A percentile compares a stretch with the other conserved stretches of the same genome.
Evolutionary conservation across 2,888 invertebrate species (phyloP).

Genomic region (Heliconius ismenius): DNA sequence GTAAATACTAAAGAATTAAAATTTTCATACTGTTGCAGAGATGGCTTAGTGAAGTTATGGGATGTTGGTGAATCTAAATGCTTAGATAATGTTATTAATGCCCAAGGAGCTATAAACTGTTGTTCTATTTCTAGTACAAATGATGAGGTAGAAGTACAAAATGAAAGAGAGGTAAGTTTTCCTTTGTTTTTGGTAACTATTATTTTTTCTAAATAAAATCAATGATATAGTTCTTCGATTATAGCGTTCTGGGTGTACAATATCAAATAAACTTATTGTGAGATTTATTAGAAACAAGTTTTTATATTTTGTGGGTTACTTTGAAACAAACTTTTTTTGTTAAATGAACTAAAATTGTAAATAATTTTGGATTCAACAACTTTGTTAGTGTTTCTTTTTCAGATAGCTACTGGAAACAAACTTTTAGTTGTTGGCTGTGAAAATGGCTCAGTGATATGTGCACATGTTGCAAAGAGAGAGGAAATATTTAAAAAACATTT

Average conservation of each 20-base stretch:
- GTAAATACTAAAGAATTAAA: background rate
- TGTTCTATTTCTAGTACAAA: conserved; percentile 73
- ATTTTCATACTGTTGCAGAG: conserved; percentile 62
- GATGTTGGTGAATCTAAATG: conserved; percentile 84
- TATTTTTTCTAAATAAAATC: background rate
- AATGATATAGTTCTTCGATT: too few species aligned
- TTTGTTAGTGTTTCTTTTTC: conserved; percentile 47
- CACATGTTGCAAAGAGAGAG: conserved; percentile 80
- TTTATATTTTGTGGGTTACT: too few species aligned
- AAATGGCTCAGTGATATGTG: conserved; percentile 79
- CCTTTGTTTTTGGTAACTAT: background rate
- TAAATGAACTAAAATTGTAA: too few species aligned
- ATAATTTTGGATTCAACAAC: too few species aligned
- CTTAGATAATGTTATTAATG: conserved; percentile 76
- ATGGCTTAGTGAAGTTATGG: conserved; percentile 87
- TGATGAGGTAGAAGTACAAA: conserved; percentile 59
- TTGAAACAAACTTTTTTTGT: too few species aligned
- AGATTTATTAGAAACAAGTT: too few species aligned
- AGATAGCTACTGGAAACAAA: conserved; percentile 84
- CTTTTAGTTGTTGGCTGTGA: conserved; percentile 84
- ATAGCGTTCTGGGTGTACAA: too few species aligned
- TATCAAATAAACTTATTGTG: too few species aligned
- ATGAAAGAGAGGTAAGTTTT: conserved; percentile 70
- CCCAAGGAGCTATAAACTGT: conserved; percentile 81
- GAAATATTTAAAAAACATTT: conserved; percentile 65